These are phyloP conservation scores for Drosophila fuyamai DNA, from an alignment of 1,140 invertebrate species.

Conservation along the genomic window DNA sequence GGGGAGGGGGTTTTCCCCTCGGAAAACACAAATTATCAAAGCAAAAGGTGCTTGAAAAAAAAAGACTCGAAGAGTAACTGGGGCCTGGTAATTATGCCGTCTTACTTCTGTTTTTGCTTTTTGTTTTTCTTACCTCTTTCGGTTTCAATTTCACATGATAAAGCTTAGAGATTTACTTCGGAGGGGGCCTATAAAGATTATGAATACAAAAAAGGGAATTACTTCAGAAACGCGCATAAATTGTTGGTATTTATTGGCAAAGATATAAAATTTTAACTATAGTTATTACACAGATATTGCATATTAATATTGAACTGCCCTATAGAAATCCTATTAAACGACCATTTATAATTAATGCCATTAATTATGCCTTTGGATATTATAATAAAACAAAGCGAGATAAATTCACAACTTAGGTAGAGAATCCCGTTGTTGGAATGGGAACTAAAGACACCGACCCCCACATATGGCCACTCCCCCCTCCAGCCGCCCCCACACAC, in stretches of 20 bases:
- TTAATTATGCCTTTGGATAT: background rate
- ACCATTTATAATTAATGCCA: no score
- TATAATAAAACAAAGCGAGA: background rate
- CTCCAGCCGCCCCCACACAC: slow-evolving; percentile 14
- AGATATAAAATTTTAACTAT: no score
- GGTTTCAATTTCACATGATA: slow-evolving; percentile 6
- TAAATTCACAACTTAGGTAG: background rate
- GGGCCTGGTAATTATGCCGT: slow-evolving; percentile 53
- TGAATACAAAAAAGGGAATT: background rate
- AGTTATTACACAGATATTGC: no score
- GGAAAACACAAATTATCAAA: slow-evolving; percentile 26
- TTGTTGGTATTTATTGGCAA: no score
- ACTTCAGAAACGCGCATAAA: no score
- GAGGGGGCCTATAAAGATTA: background rate
- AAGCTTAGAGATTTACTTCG: background rate
- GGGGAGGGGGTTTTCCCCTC: background rate
- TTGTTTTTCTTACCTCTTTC: slow-evolving; percentile 4
- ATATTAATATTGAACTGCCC: no score
- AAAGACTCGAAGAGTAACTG: slow-evolving; percentile 8
- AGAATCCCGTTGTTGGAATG: background rate
- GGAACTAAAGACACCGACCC: slow-evolving; percentile 20
- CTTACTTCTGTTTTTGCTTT: slow-evolving; percentile 11
- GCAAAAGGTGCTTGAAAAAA: slow-evolving; percentile 31
- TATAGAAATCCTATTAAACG: no score
- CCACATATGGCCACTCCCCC: slow-evolving; percentile 21